phyloP scores from a whole-genome alignment of 2,113 vertebrate species.

The Physeter macrocephalus region DNA sequence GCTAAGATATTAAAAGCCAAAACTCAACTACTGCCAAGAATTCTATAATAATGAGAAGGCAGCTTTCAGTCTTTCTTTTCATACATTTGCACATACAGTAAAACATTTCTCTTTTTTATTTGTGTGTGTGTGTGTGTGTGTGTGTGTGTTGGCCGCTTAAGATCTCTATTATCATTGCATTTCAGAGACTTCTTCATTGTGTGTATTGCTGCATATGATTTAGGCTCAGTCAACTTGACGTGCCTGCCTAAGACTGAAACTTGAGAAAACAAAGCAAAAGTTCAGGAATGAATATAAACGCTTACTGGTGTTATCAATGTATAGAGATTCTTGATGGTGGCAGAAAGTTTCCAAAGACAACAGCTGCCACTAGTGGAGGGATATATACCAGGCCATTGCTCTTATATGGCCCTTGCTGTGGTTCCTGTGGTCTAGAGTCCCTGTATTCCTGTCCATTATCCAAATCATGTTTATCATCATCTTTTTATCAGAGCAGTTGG shows the following conservation, averaged over 20 bases:
- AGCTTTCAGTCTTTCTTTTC: not conserved
- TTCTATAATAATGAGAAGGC: not conserved
- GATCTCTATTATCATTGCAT: not conserved
- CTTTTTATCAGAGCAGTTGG: not conserved
- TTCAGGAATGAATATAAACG: not conserved
- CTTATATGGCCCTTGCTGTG: not conserved
- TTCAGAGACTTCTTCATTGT: not conserved
- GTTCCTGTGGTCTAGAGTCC: not conserved
- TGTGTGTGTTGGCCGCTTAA: not conserved
- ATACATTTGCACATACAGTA: not conserved
- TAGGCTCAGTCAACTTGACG: not conserved
- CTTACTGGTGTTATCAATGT: not conserved
- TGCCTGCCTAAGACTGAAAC: not conserved
- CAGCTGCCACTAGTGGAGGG: not conserved
- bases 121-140: too few relatives aligned
- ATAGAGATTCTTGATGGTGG: not conserved
- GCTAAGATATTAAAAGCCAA: not conserved
- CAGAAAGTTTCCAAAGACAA: not conserved
- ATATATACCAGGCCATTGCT: not conserved
- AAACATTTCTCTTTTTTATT: not conserved
- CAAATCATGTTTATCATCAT: not conserved
- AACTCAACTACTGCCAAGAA: not conserved
- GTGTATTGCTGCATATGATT: not conserved
- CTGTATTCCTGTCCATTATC: not conserved
- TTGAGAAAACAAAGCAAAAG: not conserved